Evolutionary conservation across 2,113 vertebrate species (phyloP).

Genomic region (Toxotes jaculatrix): DNA sequence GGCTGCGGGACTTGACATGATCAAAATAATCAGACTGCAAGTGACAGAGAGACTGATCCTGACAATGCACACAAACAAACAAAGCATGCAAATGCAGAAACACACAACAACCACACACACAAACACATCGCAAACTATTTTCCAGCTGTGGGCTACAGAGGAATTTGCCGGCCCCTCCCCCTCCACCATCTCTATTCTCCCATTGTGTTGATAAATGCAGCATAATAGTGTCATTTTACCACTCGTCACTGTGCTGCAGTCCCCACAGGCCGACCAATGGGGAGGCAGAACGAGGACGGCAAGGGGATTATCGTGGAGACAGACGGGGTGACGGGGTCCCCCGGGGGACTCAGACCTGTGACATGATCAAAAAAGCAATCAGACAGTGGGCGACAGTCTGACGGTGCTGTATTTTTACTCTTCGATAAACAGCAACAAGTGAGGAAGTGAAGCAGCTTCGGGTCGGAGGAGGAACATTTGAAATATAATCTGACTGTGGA

Average conservation of each 20-base stretch:
- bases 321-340: background rate
- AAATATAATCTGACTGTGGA: background rate
- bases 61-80: constrained; percentile 25
- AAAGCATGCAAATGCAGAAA: constrained; percentile 7
- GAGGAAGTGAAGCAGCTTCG: background rate
- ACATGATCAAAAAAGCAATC: constrained; percentile 28
- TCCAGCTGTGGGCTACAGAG: constrained; percentile 36
- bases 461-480: no score
- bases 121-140: background rate
- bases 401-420: background rate
- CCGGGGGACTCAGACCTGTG: background rate
- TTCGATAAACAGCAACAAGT: constrained; percentile 25
- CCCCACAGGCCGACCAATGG: background rate
- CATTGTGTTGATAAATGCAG: constrained; percentile 21
- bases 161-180: background rate
- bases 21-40: constrained; percentile 48
- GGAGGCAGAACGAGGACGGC: background rate
- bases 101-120: background rate
- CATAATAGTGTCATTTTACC: constrained; percentile 26
- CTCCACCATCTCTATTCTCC: background rate
- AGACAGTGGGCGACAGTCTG: background rate
- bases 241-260: background rate
- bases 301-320: constrained; percentile 16
- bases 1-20: constrained; percentile 17
- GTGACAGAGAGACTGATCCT: constrained; percentile 10